phyloP scores from a whole-genome alignment of 2,113 vertebrate genomes.

The Cyprinodon brontotheroides region DNA sequence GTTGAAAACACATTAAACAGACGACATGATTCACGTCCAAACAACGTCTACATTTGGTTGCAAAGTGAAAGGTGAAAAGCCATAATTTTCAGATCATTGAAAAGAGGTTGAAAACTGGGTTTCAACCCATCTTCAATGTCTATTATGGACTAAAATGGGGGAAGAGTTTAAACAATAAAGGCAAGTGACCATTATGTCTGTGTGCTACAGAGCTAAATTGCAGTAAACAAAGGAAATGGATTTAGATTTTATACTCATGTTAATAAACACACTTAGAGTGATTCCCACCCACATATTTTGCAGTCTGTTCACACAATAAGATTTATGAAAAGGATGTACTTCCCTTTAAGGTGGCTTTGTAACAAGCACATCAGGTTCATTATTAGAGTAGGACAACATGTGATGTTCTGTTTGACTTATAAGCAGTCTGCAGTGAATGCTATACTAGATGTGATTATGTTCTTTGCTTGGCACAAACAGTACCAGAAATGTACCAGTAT shows the following conservation, averaged over 20 bases:
- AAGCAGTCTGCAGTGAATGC: background rate
- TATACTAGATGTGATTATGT: background rate
- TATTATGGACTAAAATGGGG: constrained; percentile 20
- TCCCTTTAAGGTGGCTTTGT: background rate
- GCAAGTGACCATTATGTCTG: background rate
- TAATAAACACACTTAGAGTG: background rate
- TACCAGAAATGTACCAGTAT: background rate
- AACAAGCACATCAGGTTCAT: background rate
- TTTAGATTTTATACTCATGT: background rate
- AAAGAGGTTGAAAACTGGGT: background rate
- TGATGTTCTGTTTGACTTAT: background rate
- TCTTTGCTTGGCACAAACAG: background rate
- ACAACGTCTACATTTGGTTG: no score
- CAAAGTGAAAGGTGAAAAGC: no score
- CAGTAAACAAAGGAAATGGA: background rate
- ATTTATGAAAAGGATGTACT: background rate
- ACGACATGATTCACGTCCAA: no score
- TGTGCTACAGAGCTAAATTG: background rate
- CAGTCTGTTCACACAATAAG: background rate
- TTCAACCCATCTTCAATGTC: constrained; percentile 14
- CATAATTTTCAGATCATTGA: no score
- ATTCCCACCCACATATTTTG: background rate
- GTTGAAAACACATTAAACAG: no score
- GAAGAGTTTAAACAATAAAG: background rate
- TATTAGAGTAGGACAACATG: background rate